Base-by-base conservation (phyloP, 2,888 invertebrate species). In the Brassicogethes aeneus region DNA sequence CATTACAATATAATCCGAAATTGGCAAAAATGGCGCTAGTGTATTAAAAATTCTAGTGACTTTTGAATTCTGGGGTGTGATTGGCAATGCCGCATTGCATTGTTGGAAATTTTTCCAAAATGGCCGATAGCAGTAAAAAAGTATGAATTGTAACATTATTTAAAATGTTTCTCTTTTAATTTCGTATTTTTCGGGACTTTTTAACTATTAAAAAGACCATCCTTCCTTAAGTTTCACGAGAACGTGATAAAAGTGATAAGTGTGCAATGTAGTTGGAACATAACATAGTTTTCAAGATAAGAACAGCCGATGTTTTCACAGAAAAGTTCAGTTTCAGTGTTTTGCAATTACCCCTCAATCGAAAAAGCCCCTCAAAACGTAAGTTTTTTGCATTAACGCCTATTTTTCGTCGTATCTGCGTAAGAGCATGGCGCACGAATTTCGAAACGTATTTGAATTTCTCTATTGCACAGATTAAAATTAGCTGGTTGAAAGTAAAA, bases 31-130 rank as follows among this genome's bases (percentile, higher is more conserved):
- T n/a, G 23, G 23, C 23, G 23, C 23, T 23, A 23, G 23, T 23
- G 23, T 23, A 5, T 7, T 7, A 23, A 7, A 23, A 7, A 5
- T 32, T 12, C 32, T 32, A 32, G 32, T 5, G 14, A 32, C 14
- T 3, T 32, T 32, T 32, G 3, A 13, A 12, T 32, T 5, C 3
- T 32, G 14, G 8, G 14, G 3, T 12, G 32, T 12, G 3, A 13
- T 52, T 56, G 58, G 54, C 46, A 48, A 34, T 37, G 49, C 47
- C 51, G 57, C 56, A 57, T 44, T 59, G 63, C 63, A 64, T 62
- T 65, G 63, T 65, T 64, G 65, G 64, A 64, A 61, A 61, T 51
- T 51, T 53, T 56, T 58, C 52, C 59, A 66, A 66, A 58, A 66
- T 66, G 66, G 65, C 64, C 56, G 62, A 55, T 53, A 50, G 45